Evolutionary conservation across 2,113 vertebrate species (phyloP), one percentile per base, ranked within the genome.

Genomic region (Crotalus viridis): DNA sequence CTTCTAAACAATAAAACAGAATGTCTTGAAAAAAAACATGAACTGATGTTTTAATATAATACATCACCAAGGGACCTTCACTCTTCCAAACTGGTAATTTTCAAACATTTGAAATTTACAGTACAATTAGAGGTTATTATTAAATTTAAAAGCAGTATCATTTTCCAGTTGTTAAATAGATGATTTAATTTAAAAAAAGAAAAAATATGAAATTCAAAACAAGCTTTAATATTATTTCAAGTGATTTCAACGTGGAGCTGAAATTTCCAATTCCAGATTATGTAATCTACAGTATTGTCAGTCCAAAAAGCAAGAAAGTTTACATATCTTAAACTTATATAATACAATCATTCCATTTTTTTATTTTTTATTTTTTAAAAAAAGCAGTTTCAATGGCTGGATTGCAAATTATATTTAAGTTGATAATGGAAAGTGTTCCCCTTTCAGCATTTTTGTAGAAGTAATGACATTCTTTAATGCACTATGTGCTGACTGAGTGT

Each of bases 401-500:
- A 69, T 93, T 96, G 95, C 97, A 98, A 97, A 98, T 97, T 96
- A 97, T 97, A 97, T 97, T 97, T 97, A 87, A 26, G 93, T 89
- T 94, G 95, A 95, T 97, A 97, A 97, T 96, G 97, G 97, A 97
- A 97, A 97, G 97, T 96, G 87, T 91, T 94, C 89, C 7, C 52
- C 94, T 96, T 97, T 93, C 96, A 97, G 96, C 94, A 95, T 97
- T 98, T 97, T 97, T 97, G 97, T 97, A 97, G 94, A 96, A 98
- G 97, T 97, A 97, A 98, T 97, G 97, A 97, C 96, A 98, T 96
- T 97, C 97, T 98, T 98, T 97, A 95, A 96, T 96, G 97, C 96
- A 97, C 95, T 97, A 98, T 97, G 96, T 98, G 98, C 97, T 98
- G 98, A 98, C 97, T 95, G 96, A 97, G 96, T 97, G 96, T 95